phyloP scores from a whole-genome alignment of 2,888 invertebrate species.

The Acrocera orbiculus region DNA sequence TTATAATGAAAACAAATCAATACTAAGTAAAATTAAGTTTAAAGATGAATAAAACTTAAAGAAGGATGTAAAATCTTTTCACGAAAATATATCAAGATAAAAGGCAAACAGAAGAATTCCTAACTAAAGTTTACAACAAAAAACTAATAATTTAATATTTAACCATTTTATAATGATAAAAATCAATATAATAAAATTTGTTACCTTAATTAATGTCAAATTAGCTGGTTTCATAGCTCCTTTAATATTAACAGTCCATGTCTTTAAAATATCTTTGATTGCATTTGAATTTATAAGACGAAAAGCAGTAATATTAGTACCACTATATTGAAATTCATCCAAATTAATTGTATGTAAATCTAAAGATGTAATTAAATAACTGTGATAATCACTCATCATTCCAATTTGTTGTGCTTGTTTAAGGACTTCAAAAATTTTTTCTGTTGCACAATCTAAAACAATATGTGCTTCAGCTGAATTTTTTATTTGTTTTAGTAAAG shows the following conservation, averaged over 20 bases:
- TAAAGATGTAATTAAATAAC: slow-evolving; percentile 81
- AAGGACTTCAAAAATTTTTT: slow-evolving; percentile 67
- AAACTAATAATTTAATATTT: no score
- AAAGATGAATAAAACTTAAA: no score
- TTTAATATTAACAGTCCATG: slow-evolving; percentile 62
- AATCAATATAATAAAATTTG: background rate
- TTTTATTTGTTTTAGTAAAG: slow-evolving; percentile 77
- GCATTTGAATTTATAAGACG: slow-evolving; percentile 76
- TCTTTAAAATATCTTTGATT: slow-evolving; percentile 57
- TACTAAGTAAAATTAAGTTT: no score
- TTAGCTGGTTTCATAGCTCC: slow-evolving; percentile 38
- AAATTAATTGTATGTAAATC: slow-evolving; percentile 83
- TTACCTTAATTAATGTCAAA: slow-evolving; percentile 32
- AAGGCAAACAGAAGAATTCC: no score
- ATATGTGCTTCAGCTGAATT: slow-evolving; percentile 83
- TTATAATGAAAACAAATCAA: no score
- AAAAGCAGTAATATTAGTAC: slow-evolving; percentile 88
- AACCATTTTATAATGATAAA: no score
- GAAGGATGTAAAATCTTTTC: no score
- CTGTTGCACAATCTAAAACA: slow-evolving; percentile 74
- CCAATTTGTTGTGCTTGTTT: slow-evolving; percentile 92
- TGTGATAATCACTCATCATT: slow-evolving; percentile 92
- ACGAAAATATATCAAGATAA: no score
- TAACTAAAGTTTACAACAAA: no score
- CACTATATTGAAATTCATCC: slow-evolving; percentile 86